These are phyloP conservation scores for Pachyramphus minor DNA, from an alignment of 2,113 vertebrate species.

Conservation along the genomic window DNA sequence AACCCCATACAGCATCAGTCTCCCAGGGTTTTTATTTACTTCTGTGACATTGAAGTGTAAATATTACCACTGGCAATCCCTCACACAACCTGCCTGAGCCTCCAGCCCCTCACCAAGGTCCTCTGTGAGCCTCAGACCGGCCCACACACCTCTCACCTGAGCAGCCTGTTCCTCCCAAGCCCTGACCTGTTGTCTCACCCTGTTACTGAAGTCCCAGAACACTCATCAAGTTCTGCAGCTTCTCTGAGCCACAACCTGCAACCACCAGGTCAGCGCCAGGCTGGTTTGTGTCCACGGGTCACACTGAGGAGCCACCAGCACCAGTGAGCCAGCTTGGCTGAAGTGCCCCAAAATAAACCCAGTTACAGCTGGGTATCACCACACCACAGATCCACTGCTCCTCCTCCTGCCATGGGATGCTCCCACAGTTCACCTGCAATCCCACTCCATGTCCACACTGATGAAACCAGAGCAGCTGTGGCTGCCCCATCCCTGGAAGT, in stretches of 20 bases:
- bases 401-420: background rate
- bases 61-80: background rate
- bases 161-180: background rate
- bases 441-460: background rate
- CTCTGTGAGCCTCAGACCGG: background rate
- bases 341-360: background rate
- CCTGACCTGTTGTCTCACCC: background rate
- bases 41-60: slow-evolving; percentile 19
- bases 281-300: background rate
- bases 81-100: background rate
- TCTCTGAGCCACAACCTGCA: background rate
- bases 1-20: background rate
- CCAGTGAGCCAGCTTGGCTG: background rate
- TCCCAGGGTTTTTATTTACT: background rate
- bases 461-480: background rate
- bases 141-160: background rate
- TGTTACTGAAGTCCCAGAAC: accelerated
- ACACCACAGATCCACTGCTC: background rate
- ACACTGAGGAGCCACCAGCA: background rate
- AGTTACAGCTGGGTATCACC: too few relatives aligned
- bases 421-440: background rate
- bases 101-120: background rate
- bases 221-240: background rate
- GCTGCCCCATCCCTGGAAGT: background rate
- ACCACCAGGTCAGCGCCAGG: background rate